Base-by-base conservation (phyloP, 2,113 vertebrate species). In the Dromiciops gliroides region DNA sequence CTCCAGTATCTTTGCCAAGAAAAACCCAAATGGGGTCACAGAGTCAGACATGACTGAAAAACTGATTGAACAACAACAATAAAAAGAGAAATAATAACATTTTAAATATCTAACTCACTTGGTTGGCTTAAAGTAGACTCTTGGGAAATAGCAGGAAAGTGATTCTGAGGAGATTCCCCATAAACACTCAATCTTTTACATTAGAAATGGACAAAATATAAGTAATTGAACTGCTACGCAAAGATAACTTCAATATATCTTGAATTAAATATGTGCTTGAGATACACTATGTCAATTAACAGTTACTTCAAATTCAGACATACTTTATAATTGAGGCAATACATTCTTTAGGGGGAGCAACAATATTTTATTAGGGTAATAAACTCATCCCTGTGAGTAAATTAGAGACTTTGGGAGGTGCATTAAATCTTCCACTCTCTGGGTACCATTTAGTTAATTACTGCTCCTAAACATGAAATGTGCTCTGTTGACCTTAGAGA, bases 391-490 rank as follows among this genome's bases (percentile, higher is more conserved):
- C n/a, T 83, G 67, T 83, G 19, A 83, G 67, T 83, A 83, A 83
- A 83, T 83, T 83, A 83, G n/a, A 83, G 67, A 23, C 67, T 83
- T 83, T 83, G 67, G 67, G 48, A 92, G 88, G 93, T 67, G 95
- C 89, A 94, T 90, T 91, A 92, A 96, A 94, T 67, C 12, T 56
- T 56, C 48, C 19, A 48, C 44, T 51, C 49, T 95, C 50, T 48
- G 19, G 31, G n/a, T 37, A 89, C 23, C 49, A 26, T 56, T 91
- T 90, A 94, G 53, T 52, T n/a, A 96, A 7, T 94, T 89, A 49
- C 6, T 60, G 47, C 56, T 89, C 26, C 89, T 2, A 94, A 95
- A 89, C 11, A 51, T 51, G 60, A 14, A 88, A 2, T 16, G 26
- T 14, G 52, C 53, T 11, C 48, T 89, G 52, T n/a, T 89, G 90